These are phyloP conservation scores for Syncerus caffer DNA, from an alignment of 2,797 vertebrate genomes.

Conservation along the genomic window DNA sequence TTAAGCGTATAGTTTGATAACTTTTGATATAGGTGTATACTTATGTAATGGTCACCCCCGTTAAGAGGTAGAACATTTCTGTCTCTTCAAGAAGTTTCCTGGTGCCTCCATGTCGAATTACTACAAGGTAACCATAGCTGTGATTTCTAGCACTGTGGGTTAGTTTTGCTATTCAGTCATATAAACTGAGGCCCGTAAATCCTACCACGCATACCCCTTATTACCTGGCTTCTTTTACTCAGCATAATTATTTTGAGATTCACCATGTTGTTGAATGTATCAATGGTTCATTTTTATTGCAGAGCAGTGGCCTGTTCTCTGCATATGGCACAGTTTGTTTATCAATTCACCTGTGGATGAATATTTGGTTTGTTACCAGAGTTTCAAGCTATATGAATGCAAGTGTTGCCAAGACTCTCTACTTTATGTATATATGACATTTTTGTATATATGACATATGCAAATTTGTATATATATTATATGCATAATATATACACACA, in stretches of 20 bases:
- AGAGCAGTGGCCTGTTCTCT: background rate
- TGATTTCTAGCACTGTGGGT: background rate
- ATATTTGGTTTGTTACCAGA: background rate
- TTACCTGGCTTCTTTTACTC: background rate
- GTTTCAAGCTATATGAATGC: background rate
- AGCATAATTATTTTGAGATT: conserved; percentile 16
- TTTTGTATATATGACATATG: background rate
- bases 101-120: background rate
- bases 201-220: background rate
- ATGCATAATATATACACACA: background rate
- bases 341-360: background rate
- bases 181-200: background rate
- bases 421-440: background rate
- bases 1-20: background rate
- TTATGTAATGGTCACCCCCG: background rate
- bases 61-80: background rate
- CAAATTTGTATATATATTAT: background rate
- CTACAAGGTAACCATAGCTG: background rate
- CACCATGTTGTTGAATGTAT: background rate
- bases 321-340: background rate
- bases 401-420: background rate
- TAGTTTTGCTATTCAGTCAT: background rate
- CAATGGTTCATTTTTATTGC: background rate
- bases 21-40: background rate
- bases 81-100: background rate